Conservation (phyloP, 2,113 vertebrate species). For the Nycticryphes semicollaris region DNA sequence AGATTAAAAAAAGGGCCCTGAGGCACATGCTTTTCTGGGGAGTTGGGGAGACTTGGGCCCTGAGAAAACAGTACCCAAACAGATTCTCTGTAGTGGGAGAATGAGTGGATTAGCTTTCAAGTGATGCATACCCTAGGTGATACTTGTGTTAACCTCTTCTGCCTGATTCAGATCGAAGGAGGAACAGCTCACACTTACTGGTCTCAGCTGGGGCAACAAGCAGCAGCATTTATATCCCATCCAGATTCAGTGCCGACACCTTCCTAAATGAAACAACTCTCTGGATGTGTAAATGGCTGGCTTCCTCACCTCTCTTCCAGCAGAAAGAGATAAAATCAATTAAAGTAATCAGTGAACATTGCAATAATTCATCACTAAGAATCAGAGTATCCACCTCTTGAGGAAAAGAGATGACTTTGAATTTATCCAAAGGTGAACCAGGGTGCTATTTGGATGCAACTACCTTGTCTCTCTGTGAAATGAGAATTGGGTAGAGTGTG, state of each 20-base stretch:
- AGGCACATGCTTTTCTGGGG: neutral
- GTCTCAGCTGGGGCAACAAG: neutral
- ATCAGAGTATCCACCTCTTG: neutral
- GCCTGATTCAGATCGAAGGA: neutral
- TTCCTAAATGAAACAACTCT: neutral
- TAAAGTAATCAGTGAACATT: neutral
- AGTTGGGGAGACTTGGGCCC: neutral
- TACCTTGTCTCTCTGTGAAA: neutral
- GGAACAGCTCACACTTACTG: neutral
- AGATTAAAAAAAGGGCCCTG: neutral
- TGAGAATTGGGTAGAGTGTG: neutral
- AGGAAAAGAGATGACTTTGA: neutral
- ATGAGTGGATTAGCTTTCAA: neutral
- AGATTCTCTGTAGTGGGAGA: neutral
- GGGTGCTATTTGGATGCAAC: neutral
- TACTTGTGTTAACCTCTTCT: neutral
- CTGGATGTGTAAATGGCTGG: neutral
- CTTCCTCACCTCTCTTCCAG: neutral
- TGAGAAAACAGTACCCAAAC: neutral
- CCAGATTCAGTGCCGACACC: neutral
- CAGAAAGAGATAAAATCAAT: neutral
- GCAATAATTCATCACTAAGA: neutral
- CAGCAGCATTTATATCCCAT: neutral
- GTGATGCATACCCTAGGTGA: neutral
- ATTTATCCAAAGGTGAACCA: neutral